Evolutionary conservation across 1,140 invertebrate species (phyloP).

Genomic region (Drosophila nannoptera): DNA sequence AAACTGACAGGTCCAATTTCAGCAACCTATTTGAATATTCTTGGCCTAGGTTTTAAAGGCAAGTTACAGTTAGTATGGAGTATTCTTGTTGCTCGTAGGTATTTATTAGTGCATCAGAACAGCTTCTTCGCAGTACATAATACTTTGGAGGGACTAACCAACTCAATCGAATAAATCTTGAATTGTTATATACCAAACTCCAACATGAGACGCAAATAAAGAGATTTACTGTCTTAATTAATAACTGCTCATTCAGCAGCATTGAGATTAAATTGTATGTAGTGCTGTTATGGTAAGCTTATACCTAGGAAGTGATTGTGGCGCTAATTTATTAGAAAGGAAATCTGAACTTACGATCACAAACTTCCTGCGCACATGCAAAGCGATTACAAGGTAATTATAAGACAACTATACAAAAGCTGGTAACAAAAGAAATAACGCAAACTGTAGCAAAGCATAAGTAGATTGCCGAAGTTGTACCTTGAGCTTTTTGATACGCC

Average conservation of each 20-base stretch:
- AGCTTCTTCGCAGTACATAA: too few species aligned
- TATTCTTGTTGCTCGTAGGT: background rate
- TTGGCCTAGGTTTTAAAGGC: too few species aligned
- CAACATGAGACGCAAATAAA: slow-evolving; percentile 15
- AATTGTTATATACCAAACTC: slow-evolving; percentile 2
- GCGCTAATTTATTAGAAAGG: slow-evolving; percentile 49
- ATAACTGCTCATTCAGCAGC: background rate
- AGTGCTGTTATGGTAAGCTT: slow-evolving; percentile 2
- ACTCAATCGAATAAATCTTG: slow-evolving; percentile 9
- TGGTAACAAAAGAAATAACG: slow-evolving; percentile 35
- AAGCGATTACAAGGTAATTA: slow-evolving; percentile 34
- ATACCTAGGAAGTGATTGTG: slow-evolving; percentile 40
- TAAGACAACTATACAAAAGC: background rate
- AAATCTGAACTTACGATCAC: slow-evolving; percentile 29
- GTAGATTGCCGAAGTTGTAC: slow-evolving; percentile 12
- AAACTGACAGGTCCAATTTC: too few species aligned
- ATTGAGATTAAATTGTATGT: background rate
- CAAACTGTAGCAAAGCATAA: slow-evolving; percentile 39
- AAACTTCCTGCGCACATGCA: slow-evolving; percentile 45
- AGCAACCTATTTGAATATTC: too few species aligned
- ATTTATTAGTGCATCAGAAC: background rate
- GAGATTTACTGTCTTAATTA: background rate
- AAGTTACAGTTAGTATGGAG: too few species aligned
- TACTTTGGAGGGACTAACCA: too few species aligned
- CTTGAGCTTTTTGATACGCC: slow-evolving; percentile 27